Evolutionary conservation across 2,888 invertebrate species (phyloP), one percentile per base, ranked within the genome.

Genomic region (Dromius quadrimaculatus): DNA sequence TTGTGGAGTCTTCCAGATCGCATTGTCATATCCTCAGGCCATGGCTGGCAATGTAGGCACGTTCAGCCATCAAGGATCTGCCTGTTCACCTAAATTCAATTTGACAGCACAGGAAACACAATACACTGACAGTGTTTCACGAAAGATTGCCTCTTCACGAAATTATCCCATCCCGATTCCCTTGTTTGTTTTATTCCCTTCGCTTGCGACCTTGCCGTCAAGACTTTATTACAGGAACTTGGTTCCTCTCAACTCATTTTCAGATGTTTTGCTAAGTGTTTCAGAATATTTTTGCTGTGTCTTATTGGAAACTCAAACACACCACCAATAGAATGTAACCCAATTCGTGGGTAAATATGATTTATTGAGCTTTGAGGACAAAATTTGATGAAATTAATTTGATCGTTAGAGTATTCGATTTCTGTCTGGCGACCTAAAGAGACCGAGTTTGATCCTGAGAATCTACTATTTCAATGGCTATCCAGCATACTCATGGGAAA

Each of bases 131-230:
- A 63, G 22, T 45, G 63, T 63, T 63, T 63, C 63, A 2, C 45
- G 45, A 63, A 63, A 41, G 43, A 63, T 41, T 63, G 43, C 41
- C 63, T 59, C 59, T 59, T 59, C 59, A 34, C 59, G 41, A 63
- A 43, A 63, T 63, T 63, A 43, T 63, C 63, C 63, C 28, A 43
- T 63, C 45, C 45, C 23, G 43, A 43, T 63, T 63, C 28, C 63
- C 28, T 17, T 34, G 34, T 59, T 59, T 34, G 19, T 59, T 59
- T 59, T 34, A 34, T 59, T 34, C 59, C 57, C 34, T 11, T 23
- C 20, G 59, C 19, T n/a, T n/a, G n/a, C n/a, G n/a, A n/a, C 34
- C 15, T 1, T 19, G 36, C 8, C 36, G 36, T 59, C 36, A 59
- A 34, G 59, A 36, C 59, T 59, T 59, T 59, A 59, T 59, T 20